These are phyloP conservation scores for Luehdorfia chinensis DNA, from an alignment of 1,140 invertebrate species.

Conservation along the genomic window DNA sequence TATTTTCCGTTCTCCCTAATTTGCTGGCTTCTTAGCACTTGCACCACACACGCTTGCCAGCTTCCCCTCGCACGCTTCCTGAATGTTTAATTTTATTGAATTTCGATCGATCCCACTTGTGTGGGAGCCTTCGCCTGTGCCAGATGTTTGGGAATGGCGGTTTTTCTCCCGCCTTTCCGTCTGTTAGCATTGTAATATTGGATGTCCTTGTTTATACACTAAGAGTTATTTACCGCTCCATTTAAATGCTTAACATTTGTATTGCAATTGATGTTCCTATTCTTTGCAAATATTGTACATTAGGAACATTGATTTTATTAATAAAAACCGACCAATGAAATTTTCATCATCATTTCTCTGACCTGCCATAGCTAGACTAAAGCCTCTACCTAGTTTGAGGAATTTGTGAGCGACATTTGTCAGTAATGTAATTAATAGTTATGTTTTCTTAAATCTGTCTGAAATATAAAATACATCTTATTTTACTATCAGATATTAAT, in stretches of 20 bases:
- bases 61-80: constrained; percentile 46
- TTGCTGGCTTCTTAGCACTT: neutral
- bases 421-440: no score
- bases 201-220: neutral
- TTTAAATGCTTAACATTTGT: neutral
- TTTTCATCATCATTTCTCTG: no score
- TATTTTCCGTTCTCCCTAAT: no score
- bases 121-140: constrained; percentile 27
- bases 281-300: no score
- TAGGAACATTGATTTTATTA: no score
- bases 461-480: no score
- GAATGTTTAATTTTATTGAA: constrained; percentile 70
- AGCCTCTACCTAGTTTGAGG: no score
- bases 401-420: no score
- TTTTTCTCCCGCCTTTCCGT: constrained; percentile 36
- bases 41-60: constrained; percentile 20
- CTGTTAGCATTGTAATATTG: constrained; percentile 20
- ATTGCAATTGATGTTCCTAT: neutral
- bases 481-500: no score
- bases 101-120: constrained; percentile 53
- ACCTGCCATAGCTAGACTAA: no score
- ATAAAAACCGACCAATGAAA: no score
- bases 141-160: constrained; percentile 43
- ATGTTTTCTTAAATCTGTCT: no score
- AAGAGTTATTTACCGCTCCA: neutral